Evolutionary conservation across 2,113 vertebrate species (phyloP).

Genomic region (Antigone vipio): DNA sequence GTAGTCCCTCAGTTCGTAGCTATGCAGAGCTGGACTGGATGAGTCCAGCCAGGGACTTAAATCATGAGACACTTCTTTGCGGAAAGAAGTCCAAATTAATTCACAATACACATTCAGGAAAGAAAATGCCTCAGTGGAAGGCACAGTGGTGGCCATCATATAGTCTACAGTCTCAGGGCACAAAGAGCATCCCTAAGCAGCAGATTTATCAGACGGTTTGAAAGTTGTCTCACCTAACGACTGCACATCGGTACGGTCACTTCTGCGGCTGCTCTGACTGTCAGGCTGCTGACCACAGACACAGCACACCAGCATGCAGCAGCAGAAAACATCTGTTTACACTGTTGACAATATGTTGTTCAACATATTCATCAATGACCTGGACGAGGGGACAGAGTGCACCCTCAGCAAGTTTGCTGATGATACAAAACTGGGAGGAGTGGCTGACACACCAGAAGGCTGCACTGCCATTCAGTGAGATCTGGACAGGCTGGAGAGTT

Average conservation of each 20-base stretch:
- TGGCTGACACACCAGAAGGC: too few species aligned
- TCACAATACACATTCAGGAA: accelerated
- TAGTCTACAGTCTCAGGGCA: not conserved
- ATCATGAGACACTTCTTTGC: not conserved
- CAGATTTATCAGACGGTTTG: not conserved
- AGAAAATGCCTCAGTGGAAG: not conserved
- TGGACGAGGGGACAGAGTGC: too few species aligned
- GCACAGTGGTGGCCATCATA: not conserved
- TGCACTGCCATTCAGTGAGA: too few species aligned
- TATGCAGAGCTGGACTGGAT: not conserved
- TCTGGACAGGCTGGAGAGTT: too few species aligned
- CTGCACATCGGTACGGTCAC: accelerated
- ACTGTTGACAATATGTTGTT: too few species aligned
- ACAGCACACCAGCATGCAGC: not conserved
- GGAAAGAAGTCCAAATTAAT: not conserved
- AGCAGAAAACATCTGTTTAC: not conserved
- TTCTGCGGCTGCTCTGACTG: not conserved
- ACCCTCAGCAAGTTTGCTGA: too few species aligned
- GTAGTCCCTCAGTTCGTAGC: not conserved
- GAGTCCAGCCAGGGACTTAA: not conserved
- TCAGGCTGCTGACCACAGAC: not conserved
- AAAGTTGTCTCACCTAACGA: not conserved
- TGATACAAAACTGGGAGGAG: too few species aligned
- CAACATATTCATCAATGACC: too few species aligned
- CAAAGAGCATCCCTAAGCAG: not conserved